A percentile compares a stretch with the other conserved stretches of the same genome.
Conservation (phyloP, 2,888 invertebrate genomes). For the Stenoptilia bipunctidactyla region DNA sequence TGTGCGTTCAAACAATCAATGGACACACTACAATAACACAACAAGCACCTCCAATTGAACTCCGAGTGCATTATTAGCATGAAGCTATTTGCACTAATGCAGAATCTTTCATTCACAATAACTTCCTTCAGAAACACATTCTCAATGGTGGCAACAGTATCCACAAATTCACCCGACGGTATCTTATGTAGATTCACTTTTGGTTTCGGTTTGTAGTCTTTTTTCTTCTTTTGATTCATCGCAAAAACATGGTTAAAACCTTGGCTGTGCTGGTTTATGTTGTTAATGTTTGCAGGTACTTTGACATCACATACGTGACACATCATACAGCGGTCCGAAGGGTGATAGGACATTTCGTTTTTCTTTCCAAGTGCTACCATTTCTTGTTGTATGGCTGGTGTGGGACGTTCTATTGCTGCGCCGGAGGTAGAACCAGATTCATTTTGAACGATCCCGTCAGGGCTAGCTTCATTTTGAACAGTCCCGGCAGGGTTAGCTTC, state of each 20-base stretch:
- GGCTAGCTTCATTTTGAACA: neutral
- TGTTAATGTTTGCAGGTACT: neutral
- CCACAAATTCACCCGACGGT: constrained; percentile 12
- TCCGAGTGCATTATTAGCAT: constrained; percentile 11
- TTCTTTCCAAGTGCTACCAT: neutral
- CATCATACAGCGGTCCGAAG: neutral
- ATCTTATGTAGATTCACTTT: too few relatives aligned
- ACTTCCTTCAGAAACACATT: constrained; percentile 13
- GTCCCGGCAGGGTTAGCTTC: neutral
- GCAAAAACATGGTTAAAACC: neutral
- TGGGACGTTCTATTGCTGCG: neutral
- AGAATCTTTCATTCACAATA: constrained; percentile 25
- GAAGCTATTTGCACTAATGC: constrained; percentile 20
- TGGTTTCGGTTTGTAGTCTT: too few relatives aligned
- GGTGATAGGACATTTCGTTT: neutral
- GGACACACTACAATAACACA: constrained; percentile 16
- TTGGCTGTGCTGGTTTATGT: neutral
- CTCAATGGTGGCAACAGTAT: constrained; percentile 8
- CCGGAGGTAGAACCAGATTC: neutral
- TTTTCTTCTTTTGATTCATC: neutral
- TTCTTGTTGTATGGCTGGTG: neutral
- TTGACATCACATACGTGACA: neutral
- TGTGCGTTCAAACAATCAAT: constrained; percentile 12
- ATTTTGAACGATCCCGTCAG: neutral
- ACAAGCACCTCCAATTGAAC: constrained; percentile 14